phyloP scores from a whole-genome alignment of 2,797 vertebrate species.

The Amniataba percoides region DNA sequence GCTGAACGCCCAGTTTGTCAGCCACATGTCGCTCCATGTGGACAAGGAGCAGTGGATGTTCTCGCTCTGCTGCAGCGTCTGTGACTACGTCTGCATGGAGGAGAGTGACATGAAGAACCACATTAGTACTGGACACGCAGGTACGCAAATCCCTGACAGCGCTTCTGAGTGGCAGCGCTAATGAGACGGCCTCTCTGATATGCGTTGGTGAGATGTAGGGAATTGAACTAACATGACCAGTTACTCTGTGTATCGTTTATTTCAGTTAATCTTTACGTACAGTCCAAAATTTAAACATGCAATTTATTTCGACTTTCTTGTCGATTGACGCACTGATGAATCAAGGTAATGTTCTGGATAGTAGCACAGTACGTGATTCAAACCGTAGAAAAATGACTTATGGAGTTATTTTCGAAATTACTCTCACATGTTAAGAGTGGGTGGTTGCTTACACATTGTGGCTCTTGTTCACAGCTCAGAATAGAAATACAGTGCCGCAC shows the following conservation, averaged over 20 bases:
- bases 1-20: slow-evolving; percentile 98
- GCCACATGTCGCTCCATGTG: slow-evolving; percentile 99
- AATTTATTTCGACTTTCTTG: neutral
- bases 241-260: neutral
- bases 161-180: neutral
- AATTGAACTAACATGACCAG: neutral
- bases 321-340: neutral
- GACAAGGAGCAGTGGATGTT: slow-evolving; percentile 99
- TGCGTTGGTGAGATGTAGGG: neutral
- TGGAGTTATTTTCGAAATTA: slow-evolving; percentile 68
- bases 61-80: slow-evolving; percentile 96
- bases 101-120: slow-evolving; percentile 97
- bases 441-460: slow-evolving; percentile 67
- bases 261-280: neutral
- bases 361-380: slow-evolving; percentile 41
- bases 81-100: slow-evolving; percentile 97
- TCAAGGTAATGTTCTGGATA: neutral
- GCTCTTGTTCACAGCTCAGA: slow-evolving; percentile 67
- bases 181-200: neutral
- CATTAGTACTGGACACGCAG: slow-evolving; percentile 93
- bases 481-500: slow-evolving; percentile 65
- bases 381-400: slow-evolving; percentile 50
- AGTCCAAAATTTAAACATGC: neutral
- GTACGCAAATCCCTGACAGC: slow-evolving; percentile 73
- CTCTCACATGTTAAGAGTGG: slow-evolving; percentile 66